Percentiles rank a stretch among this genome's conserved stretches.
Conservation (phyloP, 2,113 vertebrate genomes). For the Xenopus laevis region DNA sequence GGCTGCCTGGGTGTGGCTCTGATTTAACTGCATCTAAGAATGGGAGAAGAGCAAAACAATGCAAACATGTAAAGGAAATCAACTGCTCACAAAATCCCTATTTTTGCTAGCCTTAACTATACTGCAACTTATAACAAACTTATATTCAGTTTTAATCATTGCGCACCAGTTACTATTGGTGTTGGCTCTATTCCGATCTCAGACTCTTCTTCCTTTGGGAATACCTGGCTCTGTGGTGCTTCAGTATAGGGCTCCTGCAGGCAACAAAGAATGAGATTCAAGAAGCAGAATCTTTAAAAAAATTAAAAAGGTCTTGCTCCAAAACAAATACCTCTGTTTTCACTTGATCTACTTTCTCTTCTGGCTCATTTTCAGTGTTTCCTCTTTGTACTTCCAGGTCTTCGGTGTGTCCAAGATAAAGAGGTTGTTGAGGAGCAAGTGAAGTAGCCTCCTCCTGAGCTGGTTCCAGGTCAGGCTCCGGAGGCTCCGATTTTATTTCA, state of each 20-base stretch:
- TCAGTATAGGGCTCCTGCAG: slow-evolving; percentile 18
- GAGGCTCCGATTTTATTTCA: slow-evolving; percentile 68
- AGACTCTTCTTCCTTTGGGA: slow-evolving; percentile 25
- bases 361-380: slow-evolving; percentile 11
- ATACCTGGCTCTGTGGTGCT: slow-evolving; percentile 15
- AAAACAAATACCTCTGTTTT: slow-evolving; percentile 66
- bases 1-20: slow-evolving; percentile 16
- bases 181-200: not conserved
- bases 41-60: not conserved
- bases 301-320: not conserved
- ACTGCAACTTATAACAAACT: not conserved
- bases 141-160: not conserved
- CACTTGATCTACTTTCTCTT: slow-evolving; percentile 58
- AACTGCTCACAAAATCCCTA: not conserved
- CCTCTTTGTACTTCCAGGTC: not conserved
- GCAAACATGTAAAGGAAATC: not conserved
- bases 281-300: not conserved
- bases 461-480: slow-evolving; percentile 58
- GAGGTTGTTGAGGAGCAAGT: not conserved
- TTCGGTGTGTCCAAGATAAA: slow-evolving; percentile 21
- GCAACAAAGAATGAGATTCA: not conserved
- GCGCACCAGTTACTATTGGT: slow-evolving; percentile 19
- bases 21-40: slow-evolving; percentile 17
- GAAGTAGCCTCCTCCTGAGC: slow-evolving; percentile 5
- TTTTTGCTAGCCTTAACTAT: not conserved